Base-by-base conservation (phyloP, 2,113 vertebrate species). In the Symphodus melops region DNA sequence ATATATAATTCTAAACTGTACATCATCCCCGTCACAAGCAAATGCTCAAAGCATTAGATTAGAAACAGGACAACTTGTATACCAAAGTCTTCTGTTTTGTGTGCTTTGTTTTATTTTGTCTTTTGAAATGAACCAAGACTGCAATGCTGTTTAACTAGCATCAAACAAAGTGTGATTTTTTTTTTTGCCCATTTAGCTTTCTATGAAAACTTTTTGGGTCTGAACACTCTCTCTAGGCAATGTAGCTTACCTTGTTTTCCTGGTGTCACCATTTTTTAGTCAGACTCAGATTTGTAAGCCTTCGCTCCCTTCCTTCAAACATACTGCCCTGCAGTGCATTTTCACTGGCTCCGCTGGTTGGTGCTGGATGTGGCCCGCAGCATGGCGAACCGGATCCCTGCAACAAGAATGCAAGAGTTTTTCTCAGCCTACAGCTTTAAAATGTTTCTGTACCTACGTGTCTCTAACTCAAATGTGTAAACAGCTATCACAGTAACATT, bases 401-500 rank as follows among this genome's bases (percentile, higher is more conserved):
- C 17, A 54, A 63, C 63, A 62, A 48, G 9, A 39, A 64, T 36
- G 8, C 53, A 55, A 36, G 36, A 21, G 42, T 28, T 63, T 23
- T 51, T 44, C 37, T 72, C 28, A 21, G 57, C 60, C 23, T 74
- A 16, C 28, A 33, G 77, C 68, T 57, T 16, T 19, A 20, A 72
- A 83, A 77, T 55, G 72, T 86, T 75, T 52, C 17, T 67, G 16
- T 61, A 44, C 12, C 21, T 5, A 36, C 72, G 12, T 49, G 41
- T 60, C 60, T 55, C 25, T 10, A 44, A 51, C 49, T 72, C 37
- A 21, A 48, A 58, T 49, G 65, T 65, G 71, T 71, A 62, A 72
- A 72, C 72, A 75, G 56, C 69, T 25, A n/a, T 60, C 42, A 33
- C 11, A 76, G 80, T 60, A 65, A 60, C 67, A 81, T 69, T 82